phyloP scores from a whole-genome alignment of 1,140 invertebrate species.

The Sinella curviseta region DNA sequence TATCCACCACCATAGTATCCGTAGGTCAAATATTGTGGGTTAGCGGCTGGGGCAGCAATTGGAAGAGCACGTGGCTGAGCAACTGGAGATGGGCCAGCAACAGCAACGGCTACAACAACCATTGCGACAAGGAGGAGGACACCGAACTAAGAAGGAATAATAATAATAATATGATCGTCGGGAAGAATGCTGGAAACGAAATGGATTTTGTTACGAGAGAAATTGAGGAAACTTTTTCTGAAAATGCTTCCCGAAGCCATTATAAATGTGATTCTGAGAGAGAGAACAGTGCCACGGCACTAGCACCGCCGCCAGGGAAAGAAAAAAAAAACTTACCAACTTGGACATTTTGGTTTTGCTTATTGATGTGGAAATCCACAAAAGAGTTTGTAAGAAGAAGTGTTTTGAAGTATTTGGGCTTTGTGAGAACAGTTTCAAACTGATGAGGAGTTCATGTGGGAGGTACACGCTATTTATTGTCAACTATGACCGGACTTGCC shows the following conservation, averaged over 20 bases:
- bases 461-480: neutral
- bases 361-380: neutral
- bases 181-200: neutral
- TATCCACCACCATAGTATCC: neutral
- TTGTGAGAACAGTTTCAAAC: neutral
- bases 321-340: neutral
- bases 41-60: neutral
- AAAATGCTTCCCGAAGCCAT: neutral
- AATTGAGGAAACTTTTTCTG: neutral
- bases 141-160: neutral
- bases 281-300: neutral
- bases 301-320: neutral
- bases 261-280: neutral
- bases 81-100: neutral
- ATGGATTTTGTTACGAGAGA: neutral
- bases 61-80: neutral
- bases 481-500: neutral
- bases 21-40: neutral
- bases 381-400: neutral
- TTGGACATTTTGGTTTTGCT: slow-evolving; percentile 9
- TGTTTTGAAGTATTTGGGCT: neutral
- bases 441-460: neutral
- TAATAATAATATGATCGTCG: no score
- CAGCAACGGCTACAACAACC: slow-evolving; percentile 1
- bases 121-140: neutral